Base-by-base conservation (phyloP, 2,888 invertebrate genomes). In the Hypomecis punctinalis region DNA sequence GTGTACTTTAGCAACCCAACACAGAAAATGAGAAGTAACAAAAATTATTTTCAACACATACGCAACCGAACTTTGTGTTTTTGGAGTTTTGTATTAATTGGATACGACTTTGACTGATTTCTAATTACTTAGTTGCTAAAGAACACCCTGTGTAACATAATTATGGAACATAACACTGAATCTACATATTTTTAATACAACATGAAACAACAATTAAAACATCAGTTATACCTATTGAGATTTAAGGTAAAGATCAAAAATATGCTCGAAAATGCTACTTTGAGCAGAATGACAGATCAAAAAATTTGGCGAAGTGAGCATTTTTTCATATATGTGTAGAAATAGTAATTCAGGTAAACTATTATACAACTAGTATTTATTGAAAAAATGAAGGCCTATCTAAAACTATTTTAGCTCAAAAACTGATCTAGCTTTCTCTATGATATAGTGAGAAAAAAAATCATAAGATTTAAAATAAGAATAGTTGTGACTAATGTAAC, bases 221-320 rank as follows among this genome's bases (percentile, higher is more conserved):
- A 63, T 58, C 9, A 58, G 57, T 35, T 49, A 46, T 33, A n/a
- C n/a, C n/a, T n/a, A 23, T 45, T 47, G 49, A 51, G 52, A 56
- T 49, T 55, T 51, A 13, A 11, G 5, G 23, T 37, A 39, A 51
- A 59, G 60, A 45, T 59, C 47, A 51, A 53, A 62, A 59, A 52
- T 46, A 53, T 59, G 56, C 56, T 61, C 56, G 35, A 58, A 58
- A 66, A 57, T 11, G 48, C 65, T 67, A 65, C 46, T 57, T 70
- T 65, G 70, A 70, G 66, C 66, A 61, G 43, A 40, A 52, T 23
- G 65, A 51, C 55, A 56, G 66, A 60, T 48, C 55, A 59, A 51
- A 73, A 74, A 74, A 75, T 75, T 76, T 76, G 75, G 76, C 75
- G 66, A 67, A 68, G 67, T 75, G 75, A 75, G 75, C 72, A 59